These are phyloP conservation scores for Brenthis hecate DNA, from an alignment of 2,888 invertebrate genomes.

Conservation along the genomic window DNA sequence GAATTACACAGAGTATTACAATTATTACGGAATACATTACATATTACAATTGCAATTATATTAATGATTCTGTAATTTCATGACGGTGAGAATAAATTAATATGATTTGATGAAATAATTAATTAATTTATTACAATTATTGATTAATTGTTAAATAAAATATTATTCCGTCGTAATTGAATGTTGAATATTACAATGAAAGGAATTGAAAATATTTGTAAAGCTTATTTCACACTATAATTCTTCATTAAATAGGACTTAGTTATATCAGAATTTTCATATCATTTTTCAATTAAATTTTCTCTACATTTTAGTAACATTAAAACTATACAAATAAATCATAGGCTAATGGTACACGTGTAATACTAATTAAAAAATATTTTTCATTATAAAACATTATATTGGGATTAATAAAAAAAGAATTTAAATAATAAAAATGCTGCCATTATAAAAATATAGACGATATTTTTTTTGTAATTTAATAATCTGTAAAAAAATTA, in stretches of 20 bases:
- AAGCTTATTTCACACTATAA: conserved; percentile 1
- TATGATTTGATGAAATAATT: conserved; percentile 13
- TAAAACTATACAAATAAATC: conserved; percentile 20
- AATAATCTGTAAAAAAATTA: not conserved
- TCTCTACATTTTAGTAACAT: conserved; percentile 14
- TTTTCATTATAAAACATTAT: not conserved
- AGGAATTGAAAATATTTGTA: not conserved
- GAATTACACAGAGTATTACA: conserved; percentile 30
- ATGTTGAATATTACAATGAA: not conserved
- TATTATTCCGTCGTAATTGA: conserved; percentile 5
- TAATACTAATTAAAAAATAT: not conserved
- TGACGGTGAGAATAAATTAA: conserved; percentile 16
- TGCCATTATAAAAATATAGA: not conserved
- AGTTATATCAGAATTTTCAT: conserved; percentile 10
- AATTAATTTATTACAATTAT: not conserved
- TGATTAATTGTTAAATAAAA: not conserved
- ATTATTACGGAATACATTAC: conserved; percentile 13
- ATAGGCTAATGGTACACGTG: conserved; percentile 19
- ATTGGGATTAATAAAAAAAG: too few relatives aligned
- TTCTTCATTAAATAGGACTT: not conserved
- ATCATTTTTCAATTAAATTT: conserved; percentile 6
- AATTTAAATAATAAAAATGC: too few relatives aligned
- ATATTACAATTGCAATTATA: conserved; percentile 1
- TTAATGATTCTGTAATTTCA: conserved; percentile 6
- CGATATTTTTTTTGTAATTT: not conserved